Base-by-base conservation (phyloP, 2,888 invertebrate species). In the Tinea trinotella region DNA sequence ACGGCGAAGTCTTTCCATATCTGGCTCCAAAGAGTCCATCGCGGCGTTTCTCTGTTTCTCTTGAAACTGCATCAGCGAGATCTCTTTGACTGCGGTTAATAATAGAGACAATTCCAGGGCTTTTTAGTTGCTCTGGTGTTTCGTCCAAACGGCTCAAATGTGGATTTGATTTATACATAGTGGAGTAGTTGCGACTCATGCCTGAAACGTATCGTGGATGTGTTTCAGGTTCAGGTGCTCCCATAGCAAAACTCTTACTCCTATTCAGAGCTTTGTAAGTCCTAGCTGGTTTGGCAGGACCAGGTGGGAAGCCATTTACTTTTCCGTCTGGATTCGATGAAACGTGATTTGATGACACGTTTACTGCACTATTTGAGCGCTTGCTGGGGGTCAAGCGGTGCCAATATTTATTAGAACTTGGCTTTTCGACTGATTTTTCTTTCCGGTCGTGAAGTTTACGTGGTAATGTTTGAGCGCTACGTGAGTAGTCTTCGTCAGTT, bases 221-320 rank as follows among this genome's bases (percentile, higher is more conserved):
- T 13, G 84, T 80, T 40, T 84, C 81, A 59, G 71, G 76, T 75
- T 87, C 87, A 57, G 87, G 84, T 59, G 90, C 91, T 64, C 94
- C 92, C 62, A 93, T 92, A 87, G 93, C 94, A 82, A 95, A 93
- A 73, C 94, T 94, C 77, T 95, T 93, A 76, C 94, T 94, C 57
- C 95, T 88, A 57, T 92, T 90, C 40, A 95, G 80, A 17, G 92
- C 90, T 68, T 92, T 92, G 76, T 93, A 93, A 40, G 93, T 91
- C 62, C 94, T 87, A 24, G 93, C 93, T 6, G 94, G 94, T 69
- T 94, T 94, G 0, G 90, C 90, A 0, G 93, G 93, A 4, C 91
- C 91, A 24, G 89, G 77, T 48, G 84, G 81, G 58, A 80, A 78
- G 15, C 82, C 80, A 76, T 82, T 83, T 57, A 78, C 65, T 66